Evolutionary conservation across 2,113 vertebrate genomes (phyloP), one percentile per base, ranked within the genome.

Genomic region (Aphyosemion australe): DNA sequence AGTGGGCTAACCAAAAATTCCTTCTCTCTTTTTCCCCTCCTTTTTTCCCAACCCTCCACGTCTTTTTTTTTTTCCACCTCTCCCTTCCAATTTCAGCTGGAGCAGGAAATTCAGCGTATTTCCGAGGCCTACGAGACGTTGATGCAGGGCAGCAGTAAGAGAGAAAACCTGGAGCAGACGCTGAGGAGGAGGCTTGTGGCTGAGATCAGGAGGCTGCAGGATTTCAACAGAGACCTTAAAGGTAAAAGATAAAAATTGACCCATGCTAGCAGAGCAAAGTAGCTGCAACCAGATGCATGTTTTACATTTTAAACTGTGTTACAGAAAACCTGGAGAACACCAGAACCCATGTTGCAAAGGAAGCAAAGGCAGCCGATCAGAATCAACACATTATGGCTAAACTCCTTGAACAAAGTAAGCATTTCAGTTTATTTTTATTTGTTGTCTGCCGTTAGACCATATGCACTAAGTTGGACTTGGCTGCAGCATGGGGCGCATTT

Each of bases 171-270:
- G 85, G 97, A 99, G 87, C 96, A 96, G 87, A 95, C 97, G 13
- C 95, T 99, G 93, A 94, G 95, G 82, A 96, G 84, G 91, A 96
- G 96, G 86, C 93, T 95, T 63, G 95, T 96, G 4, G 90, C 93
- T 0, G 96, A 99, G 78, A 95, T 99, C 91, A 89, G 96, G 58
- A 90, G 96, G 80, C 91, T 99, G 49, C 96, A 98, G 78, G 97
- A 99, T 84, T 98, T 98, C 89, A 99, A 98, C 92, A 83, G 96
- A 26, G 97, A 98, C 78, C 94, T 99, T n/a, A 92, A 95, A 95
- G 97, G 97, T 97, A 34, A 11, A 48, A 45, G 16, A 0, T 12
- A 11, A 51, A 32, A 52, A 65, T 37, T 8, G 7, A 12, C 47
- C 42, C 37, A 8, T 6, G 16, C 26, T 26, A 26, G 26, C 26